phyloP scores from a whole-genome alignment of 1,140 invertebrate genomes.

The Tetramorium simillimum region DNA sequence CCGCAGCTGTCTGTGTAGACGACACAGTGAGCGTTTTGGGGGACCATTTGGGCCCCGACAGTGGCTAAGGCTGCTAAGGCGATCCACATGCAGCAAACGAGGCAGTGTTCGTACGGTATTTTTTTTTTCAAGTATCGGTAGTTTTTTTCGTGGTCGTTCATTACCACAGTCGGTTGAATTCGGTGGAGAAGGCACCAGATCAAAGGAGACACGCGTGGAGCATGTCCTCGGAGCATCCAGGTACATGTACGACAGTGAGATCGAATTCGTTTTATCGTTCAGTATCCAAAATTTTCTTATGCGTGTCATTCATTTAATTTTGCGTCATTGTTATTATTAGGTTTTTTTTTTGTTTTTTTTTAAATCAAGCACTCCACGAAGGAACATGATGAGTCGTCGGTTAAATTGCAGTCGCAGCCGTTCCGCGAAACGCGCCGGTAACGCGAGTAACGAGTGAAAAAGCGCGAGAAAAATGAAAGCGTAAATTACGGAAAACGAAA shows the following conservation, averaged over 20 bases:
- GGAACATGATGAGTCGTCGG: conserved; percentile 40
- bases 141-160: conserved; percentile 73
- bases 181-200: conserved; percentile 83
- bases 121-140: conserved; percentile 74
- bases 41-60: conserved; percentile 88
- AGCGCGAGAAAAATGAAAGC: conserved; percentile 50
- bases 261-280: conserved; percentile 63
- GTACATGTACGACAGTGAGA: conserved; percentile 83
- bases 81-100: conserved; percentile 86
- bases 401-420: conserved; percentile 69
- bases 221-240: conserved; percentile 84
- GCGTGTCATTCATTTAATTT: conserved; percentile 67
- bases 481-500: conserved; percentile 58
- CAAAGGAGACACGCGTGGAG: conserved; percentile 80
- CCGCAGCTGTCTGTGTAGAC: conserved; percentile 97
- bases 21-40: conserved; percentile 95
- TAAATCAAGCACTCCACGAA: conserved; percentile 49
- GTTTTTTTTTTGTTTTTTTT: conserved; percentile 60
- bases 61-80: conserved; percentile 86
- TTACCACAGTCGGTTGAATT: conserved; percentile 84
- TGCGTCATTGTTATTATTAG: conserved; percentile 41
- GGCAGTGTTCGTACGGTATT: conserved; percentile 85
- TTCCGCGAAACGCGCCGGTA: conserved; percentile 64
- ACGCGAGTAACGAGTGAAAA: conserved; percentile 6
- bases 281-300: conserved; percentile 47